These are phyloP conservation scores for Varecia variegata DNA, from an alignment of 2,797 vertebrate genomes.

Conservation along the genomic window DNA sequence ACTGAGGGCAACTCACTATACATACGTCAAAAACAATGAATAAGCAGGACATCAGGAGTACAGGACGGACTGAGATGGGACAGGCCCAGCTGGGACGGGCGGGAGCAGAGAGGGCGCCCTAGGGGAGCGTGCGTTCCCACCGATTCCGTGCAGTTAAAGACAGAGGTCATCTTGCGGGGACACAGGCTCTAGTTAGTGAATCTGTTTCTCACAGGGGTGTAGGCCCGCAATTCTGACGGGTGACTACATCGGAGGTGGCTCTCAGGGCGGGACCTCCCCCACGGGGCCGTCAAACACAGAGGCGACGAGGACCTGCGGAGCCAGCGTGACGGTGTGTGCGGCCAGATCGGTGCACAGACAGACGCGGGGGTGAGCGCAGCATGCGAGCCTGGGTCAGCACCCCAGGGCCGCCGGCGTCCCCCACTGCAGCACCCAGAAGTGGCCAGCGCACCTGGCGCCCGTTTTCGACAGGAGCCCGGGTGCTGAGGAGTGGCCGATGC, in stretches of 20 bases:
- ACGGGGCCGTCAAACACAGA: too few relatives aligned
- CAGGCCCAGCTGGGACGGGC: background rate
- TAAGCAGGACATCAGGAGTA: background rate
- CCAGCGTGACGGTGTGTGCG: background rate
- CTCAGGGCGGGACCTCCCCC: background rate
- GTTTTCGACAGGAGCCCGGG: background rate
- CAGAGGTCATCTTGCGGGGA: background rate
- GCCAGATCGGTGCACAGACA: background rate
- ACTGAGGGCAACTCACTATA: background rate
- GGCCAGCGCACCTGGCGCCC: fast-evolving
- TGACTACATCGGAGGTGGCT: background rate
- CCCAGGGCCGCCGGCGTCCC: background rate
- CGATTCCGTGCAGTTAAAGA: background rate
- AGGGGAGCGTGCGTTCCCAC: background rate
- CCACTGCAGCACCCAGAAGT: background rate
- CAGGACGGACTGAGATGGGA: background rate
- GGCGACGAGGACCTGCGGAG: background rate
- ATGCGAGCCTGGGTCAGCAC: fast-evolving
- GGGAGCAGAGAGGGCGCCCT: background rate
- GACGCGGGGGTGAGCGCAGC: background rate
- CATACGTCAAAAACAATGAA: background rate
- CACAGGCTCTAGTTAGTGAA: too few relatives aligned
- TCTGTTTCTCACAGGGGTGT: background rate
- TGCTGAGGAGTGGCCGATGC: background rate
- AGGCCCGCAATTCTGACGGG: background rate